A percentile compares a stretch with the other conserved stretches of the same genome.
Evolutionary conservation across 2,797 vertebrate species (phyloP).

Genomic region (Urocyon cinereoargenteus): DNA sequence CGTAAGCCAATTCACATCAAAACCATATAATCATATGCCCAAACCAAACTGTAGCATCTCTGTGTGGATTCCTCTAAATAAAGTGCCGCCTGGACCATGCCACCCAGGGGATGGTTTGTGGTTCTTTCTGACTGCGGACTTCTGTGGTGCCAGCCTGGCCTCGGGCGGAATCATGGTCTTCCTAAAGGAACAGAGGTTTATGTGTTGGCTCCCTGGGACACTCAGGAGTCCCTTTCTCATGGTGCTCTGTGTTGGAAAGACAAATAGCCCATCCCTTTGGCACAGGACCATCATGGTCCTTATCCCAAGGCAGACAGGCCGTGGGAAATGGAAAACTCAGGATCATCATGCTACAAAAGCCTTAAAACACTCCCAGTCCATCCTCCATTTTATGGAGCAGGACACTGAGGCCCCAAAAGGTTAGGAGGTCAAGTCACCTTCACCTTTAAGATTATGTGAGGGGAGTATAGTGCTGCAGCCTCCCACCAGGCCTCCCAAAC

Average conservation of each 20-base stretch:
- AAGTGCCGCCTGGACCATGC: not conserved
- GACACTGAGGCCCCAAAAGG: not conserved
- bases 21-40: slow-evolving; percentile 73
- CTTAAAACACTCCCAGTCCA: not conserved
- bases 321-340: not conserved
- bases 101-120: slow-evolving; percentile 75
- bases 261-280: not conserved
- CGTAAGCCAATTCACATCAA: not conserved
- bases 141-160: slow-evolving; percentile 60
- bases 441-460: not conserved
- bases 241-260: not conserved
- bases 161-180: not conserved
- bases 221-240: not conserved
- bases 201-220: not conserved
- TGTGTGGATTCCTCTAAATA: slow-evolving; percentile 79
- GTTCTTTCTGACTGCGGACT: slow-evolving; percentile 61
- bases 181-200: slow-evolving; percentile 38
- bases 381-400: not conserved
- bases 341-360: not conserved
- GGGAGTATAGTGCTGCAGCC: not conserved
- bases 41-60: slow-evolving; percentile 64
- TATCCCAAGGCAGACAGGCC: not conserved
- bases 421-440: not conserved
- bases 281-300: not conserved
- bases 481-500: not conserved